Percentiles rank a stretch among this genome's conserved stretches.
Conservation (phyloP, 2,797 vertebrate genomes). For the Lerista edwardsae region DNA sequence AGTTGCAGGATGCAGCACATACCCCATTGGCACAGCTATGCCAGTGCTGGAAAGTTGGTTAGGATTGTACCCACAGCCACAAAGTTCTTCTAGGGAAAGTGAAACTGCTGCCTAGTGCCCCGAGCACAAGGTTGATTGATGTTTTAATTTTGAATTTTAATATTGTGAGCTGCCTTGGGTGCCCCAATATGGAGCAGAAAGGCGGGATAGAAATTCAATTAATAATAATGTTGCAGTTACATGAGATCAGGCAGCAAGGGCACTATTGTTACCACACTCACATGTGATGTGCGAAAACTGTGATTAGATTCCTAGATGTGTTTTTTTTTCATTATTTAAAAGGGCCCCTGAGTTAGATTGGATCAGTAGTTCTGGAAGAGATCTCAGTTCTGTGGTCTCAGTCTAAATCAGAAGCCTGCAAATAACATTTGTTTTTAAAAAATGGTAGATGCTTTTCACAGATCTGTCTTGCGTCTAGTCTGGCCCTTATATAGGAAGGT, state of each 20-base stretch:
- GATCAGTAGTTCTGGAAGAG: too few species aligned
- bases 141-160: too few species aligned
- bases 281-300: not conserved
- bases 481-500: constrained; percentile 2
- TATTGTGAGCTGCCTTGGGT: too few species aligned
- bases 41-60: too few species aligned
- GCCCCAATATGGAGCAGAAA: too few species aligned
- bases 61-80: too few species aligned
- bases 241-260: not conserved
- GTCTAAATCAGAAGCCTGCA: not conserved
- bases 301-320: not conserved
- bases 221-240: not conserved
- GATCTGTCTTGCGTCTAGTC: not conserved
- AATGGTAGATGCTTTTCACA: not conserved
- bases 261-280: not conserved
- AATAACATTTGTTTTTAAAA: not conserved
- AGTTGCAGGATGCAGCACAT: too few species aligned
- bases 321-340: too few species aligned
- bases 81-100: not conserved
- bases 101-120: not conserved
- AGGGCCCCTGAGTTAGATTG: too few species aligned
- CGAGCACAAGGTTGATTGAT: not conserved
- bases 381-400: not conserved
- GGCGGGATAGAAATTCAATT: too few species aligned
- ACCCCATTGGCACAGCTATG: too few species aligned